phyloP scores from a whole-genome alignment of 2,113 vertebrate species.

The Crotalus helleri region DNA sequence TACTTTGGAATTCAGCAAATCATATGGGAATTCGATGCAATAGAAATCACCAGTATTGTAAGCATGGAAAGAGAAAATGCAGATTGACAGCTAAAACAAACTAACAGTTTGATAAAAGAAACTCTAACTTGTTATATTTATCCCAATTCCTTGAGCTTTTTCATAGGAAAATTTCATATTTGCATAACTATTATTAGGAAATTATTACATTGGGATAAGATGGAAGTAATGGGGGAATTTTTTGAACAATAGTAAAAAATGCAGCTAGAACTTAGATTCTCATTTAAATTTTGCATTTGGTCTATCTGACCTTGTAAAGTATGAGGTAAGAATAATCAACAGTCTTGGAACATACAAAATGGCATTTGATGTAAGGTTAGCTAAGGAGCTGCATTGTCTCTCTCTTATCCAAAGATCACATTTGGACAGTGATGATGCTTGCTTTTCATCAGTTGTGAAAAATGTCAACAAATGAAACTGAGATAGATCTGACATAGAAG shows the following conservation, averaged over 20 bases:
- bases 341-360: neutral
- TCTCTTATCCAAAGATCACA: neutral
- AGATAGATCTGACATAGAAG: neutral
- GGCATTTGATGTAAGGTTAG: neutral
- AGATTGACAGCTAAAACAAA: constrained; percentile 18
- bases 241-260: neutral
- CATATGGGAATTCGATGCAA: neutral
- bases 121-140: neutral
- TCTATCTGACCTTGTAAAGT: neutral
- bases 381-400: neutral
- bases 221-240: neutral
- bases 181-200: neutral
- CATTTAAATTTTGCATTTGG: neutral
- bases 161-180: neutral
- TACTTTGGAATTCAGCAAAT: neutral
- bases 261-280: neutral
- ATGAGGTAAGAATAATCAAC: neutral
- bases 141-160: neutral
- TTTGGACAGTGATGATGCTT: neutral
- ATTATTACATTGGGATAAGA: neutral
- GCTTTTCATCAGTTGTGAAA: neutral
- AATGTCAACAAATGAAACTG: neutral
- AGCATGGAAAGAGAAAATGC: neutral
- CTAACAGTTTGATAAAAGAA: neutral
- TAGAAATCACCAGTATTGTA: neutral